Evolutionary conservation across 2,797 vertebrate genomes (phyloP).

Genomic region (Salarias fasciatus): DNA sequence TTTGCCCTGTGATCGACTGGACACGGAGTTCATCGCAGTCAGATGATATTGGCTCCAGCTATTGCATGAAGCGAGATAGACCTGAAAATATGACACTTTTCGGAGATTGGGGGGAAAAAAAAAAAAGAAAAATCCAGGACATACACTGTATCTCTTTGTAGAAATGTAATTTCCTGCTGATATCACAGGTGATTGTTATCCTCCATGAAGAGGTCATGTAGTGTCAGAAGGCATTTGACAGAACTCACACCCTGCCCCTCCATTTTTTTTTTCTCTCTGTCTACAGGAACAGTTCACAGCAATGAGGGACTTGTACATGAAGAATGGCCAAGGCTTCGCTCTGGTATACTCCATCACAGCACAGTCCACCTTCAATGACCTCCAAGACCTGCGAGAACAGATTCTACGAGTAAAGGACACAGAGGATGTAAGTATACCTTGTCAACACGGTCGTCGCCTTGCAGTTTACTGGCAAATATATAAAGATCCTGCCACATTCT

Average conservation of each 20-base stretch:
- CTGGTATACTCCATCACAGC: constrained; percentile 99
- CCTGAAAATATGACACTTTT: too few relatives aligned
- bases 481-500: too few relatives aligned
- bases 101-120: too few relatives aligned
- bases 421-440: constrained; percentile 90
- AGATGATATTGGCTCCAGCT: too few relatives aligned
- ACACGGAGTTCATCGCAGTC: too few relatives aligned
- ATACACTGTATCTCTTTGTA: not conserved
- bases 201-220: too few relatives aligned
- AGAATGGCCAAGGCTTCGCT: constrained; percentile 99
- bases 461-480: too few relatives aligned
- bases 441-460: too few relatives aligned
- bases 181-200: too few relatives aligned
- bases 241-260: constrained; percentile 25
- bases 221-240: not conserved
- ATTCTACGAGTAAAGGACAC: constrained; percentile 99
- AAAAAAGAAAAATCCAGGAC: not conserved
- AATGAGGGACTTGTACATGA: constrained; percentile 99
- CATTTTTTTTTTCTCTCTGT: not conserved
- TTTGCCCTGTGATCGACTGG: too few relatives aligned
- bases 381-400: constrained; percentile 98
- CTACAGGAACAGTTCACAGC: constrained; percentile 97
- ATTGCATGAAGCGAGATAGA: too few relatives aligned
- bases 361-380: constrained; percentile 99
- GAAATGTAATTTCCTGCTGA: not conserved